These are phyloP conservation scores for Drosophila pullipes DNA, from an alignment of 2,888 invertebrate species.

Conservation along the genomic window DNA sequence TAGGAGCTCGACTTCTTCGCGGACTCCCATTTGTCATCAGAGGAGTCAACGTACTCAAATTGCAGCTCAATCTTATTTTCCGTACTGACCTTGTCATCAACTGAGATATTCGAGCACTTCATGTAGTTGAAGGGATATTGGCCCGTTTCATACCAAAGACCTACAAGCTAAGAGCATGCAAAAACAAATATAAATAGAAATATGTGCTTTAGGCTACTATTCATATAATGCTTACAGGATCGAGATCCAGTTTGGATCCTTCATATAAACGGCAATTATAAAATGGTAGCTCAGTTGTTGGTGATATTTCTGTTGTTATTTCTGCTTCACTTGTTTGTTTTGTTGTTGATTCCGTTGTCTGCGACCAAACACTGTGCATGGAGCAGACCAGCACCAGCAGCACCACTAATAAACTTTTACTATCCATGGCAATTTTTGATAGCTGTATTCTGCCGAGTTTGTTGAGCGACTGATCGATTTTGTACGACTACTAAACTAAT, in stretches of 20 bases:
- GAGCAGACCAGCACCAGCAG: constrained; percentile 26
- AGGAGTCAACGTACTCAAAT: constrained; percentile 17
- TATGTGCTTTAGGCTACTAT: not conserved
- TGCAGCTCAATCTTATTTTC: constrained; percentile 12
- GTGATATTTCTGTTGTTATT: not conserved
- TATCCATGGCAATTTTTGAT: constrained; percentile 10
- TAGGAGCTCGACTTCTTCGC: not conserved
- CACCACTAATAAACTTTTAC: constrained; percentile 6
- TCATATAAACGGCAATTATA: not conserved
- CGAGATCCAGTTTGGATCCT: constrained; percentile 3
- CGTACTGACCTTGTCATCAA: not conserved
- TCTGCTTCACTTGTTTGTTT: not conserved
- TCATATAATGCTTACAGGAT: constrained; percentile 34
- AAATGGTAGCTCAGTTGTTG: not conserved
- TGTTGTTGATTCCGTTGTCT: not conserved
- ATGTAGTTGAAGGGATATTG: constrained; percentile 3
- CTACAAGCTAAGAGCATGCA: constrained; percentile 22
- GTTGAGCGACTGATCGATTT: constrained; percentile 25
- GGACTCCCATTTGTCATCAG: constrained; percentile 27
- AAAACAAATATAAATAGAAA: not conserved
- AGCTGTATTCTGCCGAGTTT: not conserved
- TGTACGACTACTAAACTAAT: not conserved
- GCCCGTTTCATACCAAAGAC: constrained; percentile 41
- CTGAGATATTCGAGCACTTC: not conserved
- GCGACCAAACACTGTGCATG: constrained; percentile 8